Evolutionary conservation across 1,140 invertebrate species (phyloP), one percentile per base, ranked within the genome.

Genomic region (Cyphomyrmex costatus): DNA sequence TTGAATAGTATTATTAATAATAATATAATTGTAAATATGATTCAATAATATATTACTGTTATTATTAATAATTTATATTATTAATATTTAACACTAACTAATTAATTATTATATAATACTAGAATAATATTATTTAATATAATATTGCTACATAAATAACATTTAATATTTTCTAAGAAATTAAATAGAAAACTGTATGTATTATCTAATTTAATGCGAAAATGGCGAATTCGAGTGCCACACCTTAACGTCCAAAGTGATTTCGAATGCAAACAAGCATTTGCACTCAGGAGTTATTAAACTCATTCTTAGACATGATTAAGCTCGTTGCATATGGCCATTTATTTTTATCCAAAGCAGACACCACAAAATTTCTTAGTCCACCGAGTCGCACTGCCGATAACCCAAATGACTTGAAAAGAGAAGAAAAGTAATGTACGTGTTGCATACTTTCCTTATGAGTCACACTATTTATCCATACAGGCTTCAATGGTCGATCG

Each of bases 381-480:
- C 56, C 46, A 30, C 30, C 5, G 19, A 36, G 24, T 16, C 27
- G 53, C 36, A 30, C 30, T 12, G 33, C 60, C 79, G 56, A 74
- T 74, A 74, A 73, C 24, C 24, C 53, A 19, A 16, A 33, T 68
- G 36, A 74, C 36, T 53, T 56, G 53, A 49, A 49, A 46, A 74
- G 53, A 83, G 68, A 83, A 73, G 79, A 83, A 83, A 73, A 58
- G 51, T 60, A 74, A 61, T 33, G 36, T 74, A 74, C 56, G 79
- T 14, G 79, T 68, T 71, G 73, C 68, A 83, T 83, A 73, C 79
- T 83, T 83, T 74, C 68, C 14, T 53, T 27, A 27, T 83, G 79
- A 83, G 68, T 83, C 79, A 83, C 36, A 33, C 79, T 83, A 83
- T 83, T 74, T 83, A 74, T 83, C 58, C 53, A n/a, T 60, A 71